Evolutionary conservation across 2,797 vertebrate species (phyloP), one percentile per base, ranked within the genome.

Genomic region (Eulemur mongoz): DNA sequence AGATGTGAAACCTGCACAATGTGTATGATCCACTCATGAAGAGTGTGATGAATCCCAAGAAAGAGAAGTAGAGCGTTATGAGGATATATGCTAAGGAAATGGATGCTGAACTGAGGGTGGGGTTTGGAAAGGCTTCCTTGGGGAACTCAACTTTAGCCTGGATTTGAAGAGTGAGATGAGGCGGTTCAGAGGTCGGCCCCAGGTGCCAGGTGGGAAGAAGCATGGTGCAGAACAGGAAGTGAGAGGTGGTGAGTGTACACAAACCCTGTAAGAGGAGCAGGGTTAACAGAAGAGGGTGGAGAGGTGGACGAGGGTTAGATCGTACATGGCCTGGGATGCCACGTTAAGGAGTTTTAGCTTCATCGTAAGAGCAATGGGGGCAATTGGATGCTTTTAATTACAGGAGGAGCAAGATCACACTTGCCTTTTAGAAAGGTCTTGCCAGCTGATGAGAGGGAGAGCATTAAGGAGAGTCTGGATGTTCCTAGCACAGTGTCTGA

Each of bases 161-260:
- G 67, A 65, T 45, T 70, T 73, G 67, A 85, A 91, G 35, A 57
- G 52, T 59, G 61, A 84, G 54, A 94, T 35, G 27, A 82, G 48
- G 69, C 30, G 23, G 22, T 67, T 69, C 12, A 7, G 22, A n/a
- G 67, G 10, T 25, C 32, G 43, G 10, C 13, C 9, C 15, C 23
- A 23, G 7, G 27, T n/a, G 38, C 13, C 18, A 17, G 4, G 27
- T 48, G n/a, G 54, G 40, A 72, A 87, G 70, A 80, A 52, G 13
- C 25, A 38, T 1, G 57, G 80, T 45, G 63, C 32, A 40, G 22
- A 43, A 38, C 9, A 78, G 8, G 17, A 73, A 82, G 54, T 54
- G 11, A 83, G 35, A 50, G 61, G 30, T 22, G n/a, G 32, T 23
- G 12, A 32, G 57, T 14, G 0, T 1, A 7, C 73, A 50, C 23